Evolutionary conservation across 2,888 invertebrate genomes (phyloP).

Genomic region (Hemicrepidius hirtus): DNA sequence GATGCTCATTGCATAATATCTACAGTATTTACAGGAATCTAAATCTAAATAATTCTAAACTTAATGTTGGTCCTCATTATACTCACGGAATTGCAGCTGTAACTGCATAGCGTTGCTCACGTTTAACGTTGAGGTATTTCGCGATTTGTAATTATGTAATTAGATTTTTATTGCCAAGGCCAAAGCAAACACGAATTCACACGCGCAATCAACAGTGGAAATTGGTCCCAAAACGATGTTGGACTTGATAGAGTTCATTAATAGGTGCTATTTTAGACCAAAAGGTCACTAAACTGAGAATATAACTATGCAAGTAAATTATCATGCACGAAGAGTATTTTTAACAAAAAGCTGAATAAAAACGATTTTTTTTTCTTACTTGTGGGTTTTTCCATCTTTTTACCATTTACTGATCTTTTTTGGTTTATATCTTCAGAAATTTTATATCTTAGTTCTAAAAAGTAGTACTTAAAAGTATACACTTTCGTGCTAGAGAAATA

Average conservation of each 20-base stretch:
- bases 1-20: too few relatives aligned
- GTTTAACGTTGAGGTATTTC: slow-evolving; percentile 18
- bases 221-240: slow-evolving; percentile 1
- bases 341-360: too few relatives aligned
- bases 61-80: slow-evolving; percentile 5
- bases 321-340: too few relatives aligned
- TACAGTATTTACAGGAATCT: too few relatives aligned
- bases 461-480: too few relatives aligned
- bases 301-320: not conserved
- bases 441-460: too few relatives aligned
- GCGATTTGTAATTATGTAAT: slow-evolving; percentile 26
- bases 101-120: slow-evolving; percentile 21
- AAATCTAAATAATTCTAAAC: not conserved
- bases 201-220: slow-evolving; percentile 1
- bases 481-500: not conserved
- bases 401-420: too few relatives aligned
- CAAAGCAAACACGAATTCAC: slow-evolving; percentile 13
- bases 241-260: not conserved
- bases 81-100: slow-evolving; percentile 3
- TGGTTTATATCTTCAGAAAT: too few relatives aligned
- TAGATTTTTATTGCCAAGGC: slow-evolving; percentile 26
- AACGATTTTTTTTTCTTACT: not conserved
- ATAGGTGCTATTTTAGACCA: slow-evolving; percentile 10
- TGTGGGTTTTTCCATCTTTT: too few relatives aligned
- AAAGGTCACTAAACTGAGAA: slow-evolving; percentile 12